Conservation (phyloP, 2,113 vertebrate species). For the Siphamia tubifer region DNA sequence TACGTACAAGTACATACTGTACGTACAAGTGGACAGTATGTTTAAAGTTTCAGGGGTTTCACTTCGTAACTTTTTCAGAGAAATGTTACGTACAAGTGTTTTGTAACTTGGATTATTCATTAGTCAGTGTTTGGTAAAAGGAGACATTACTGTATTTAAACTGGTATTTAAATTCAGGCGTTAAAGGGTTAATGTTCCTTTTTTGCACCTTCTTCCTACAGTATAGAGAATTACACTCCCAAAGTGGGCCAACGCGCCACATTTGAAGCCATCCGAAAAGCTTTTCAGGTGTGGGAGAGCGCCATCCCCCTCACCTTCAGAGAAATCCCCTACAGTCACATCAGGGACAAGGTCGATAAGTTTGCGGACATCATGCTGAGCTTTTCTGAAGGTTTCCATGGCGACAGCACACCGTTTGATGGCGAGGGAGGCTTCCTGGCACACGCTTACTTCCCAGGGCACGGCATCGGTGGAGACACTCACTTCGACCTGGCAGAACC, state of each 20-base stretch:
- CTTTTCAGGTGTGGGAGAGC: conserved; percentile 87
- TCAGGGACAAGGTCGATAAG: conserved; percentile 82
- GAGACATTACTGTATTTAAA: no score
- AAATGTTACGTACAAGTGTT: no score
- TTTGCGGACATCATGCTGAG: conserved; percentile 93
- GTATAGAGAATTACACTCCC: conserved; percentile 84
- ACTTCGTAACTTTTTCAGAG: no score
- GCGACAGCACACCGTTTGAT: conserved; percentile 92
- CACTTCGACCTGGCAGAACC: conserved; percentile 92
- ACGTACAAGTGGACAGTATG: no score
- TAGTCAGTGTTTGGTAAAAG: no score
- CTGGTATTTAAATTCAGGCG: no score
- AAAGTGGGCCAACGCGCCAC: conserved; percentile 86
- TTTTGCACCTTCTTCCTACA: conserved; percentile 40
- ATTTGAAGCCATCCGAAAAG: conserved; percentile 84
- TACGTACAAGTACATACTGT: no score
- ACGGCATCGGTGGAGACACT: conserved; percentile 90
- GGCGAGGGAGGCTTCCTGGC: conserved; percentile 91
- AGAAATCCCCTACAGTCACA: conserved; percentile 86
- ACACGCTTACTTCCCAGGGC: conserved; percentile 91
- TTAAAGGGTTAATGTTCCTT: no score
- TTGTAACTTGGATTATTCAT: no score
- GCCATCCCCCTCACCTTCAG: conserved; percentile 86
- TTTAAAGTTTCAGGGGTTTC: no score
- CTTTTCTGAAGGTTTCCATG: conserved; percentile 91